phyloP scores from a whole-genome alignment of 2,113 vertebrate genomes.

The Hemibagrus wyckioides region DNA sequence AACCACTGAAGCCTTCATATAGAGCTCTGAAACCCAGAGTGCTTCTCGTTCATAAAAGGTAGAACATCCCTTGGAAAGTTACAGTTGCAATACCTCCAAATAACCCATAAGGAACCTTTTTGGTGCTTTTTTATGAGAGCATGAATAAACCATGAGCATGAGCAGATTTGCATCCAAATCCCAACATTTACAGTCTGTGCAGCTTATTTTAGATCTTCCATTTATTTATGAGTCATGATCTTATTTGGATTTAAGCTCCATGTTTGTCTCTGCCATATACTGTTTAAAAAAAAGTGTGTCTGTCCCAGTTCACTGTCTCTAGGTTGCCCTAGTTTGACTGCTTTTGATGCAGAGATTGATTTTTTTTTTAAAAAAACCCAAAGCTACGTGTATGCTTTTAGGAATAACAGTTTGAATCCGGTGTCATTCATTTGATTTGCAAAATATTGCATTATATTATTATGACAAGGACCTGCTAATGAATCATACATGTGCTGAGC shows the following conservation, averaged over 20 bases:
- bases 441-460: not conserved
- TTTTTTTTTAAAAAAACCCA: constrained; percentile 43
- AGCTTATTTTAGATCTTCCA: not conserved
- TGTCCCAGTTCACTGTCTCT: constrained; percentile 52
- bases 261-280: constrained; percentile 22
- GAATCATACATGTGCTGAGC: not conserved
- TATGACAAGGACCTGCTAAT: not conserved
- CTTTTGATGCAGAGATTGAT: constrained; percentile 23
- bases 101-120: not conserved
- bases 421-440: not conserved
- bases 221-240: constrained; percentile 13
- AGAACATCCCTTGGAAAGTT: not conserved
- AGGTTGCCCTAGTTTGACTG: constrained; percentile 51
- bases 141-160: too few relatives aligned
- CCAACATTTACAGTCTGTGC: not conserved
- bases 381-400: not conserved
- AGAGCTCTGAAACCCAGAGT: not conserved
- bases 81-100: not conserved
- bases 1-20: not conserved
- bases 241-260: constrained; percentile 12
- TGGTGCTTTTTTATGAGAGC: not conserved
- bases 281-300: constrained; percentile 32
- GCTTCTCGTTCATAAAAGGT: not conserved
- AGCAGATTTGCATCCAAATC: constrained; percentile 2
- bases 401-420: not conserved